A percentile compares a stretch with the other conserved stretches of the same genome.
Conservation (phyloP, 2,797 vertebrate genomes). For the Alauda arvensis region DNA sequence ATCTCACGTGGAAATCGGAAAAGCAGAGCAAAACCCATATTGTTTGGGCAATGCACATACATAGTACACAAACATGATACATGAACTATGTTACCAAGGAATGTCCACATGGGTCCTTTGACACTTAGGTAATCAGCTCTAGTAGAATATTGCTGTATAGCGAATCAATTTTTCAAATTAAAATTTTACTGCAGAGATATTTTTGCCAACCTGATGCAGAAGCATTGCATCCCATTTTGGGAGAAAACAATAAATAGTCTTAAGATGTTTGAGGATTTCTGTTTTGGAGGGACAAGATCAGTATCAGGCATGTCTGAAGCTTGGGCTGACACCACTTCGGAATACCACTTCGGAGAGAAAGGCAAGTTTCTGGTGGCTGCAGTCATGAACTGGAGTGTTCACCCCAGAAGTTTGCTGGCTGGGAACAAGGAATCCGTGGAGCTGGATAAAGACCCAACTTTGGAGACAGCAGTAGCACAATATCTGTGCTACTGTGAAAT, state of each 20-base stretch:
- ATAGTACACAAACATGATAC: background rate
- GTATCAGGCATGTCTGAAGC: background rate
- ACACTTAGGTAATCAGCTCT: background rate
- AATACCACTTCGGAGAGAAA: background rate
- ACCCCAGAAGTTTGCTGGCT: background rate
- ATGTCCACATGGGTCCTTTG: background rate
- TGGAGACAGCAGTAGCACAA: background rate
- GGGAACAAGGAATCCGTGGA: background rate
- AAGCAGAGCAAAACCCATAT: background rate
- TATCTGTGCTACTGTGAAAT: background rate
- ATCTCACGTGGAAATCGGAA: background rate
- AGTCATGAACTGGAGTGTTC: background rate
- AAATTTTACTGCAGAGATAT: background rate
- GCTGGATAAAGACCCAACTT: background rate
- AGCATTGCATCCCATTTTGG: background rate
- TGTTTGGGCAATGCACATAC: background rate
- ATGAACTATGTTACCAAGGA: background rate
- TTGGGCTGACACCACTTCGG: background rate
- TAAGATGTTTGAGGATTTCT: background rate
- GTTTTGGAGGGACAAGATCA: background rate
- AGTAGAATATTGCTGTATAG: background rate
- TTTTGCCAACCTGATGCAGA: background rate
- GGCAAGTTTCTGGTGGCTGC: background rate
- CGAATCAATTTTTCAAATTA: background rate
- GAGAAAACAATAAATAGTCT: background rate